Evolutionary conservation across 1,140 invertebrate species (phyloP).

Genomic region (Thalassaphorura encarpata): DNA sequence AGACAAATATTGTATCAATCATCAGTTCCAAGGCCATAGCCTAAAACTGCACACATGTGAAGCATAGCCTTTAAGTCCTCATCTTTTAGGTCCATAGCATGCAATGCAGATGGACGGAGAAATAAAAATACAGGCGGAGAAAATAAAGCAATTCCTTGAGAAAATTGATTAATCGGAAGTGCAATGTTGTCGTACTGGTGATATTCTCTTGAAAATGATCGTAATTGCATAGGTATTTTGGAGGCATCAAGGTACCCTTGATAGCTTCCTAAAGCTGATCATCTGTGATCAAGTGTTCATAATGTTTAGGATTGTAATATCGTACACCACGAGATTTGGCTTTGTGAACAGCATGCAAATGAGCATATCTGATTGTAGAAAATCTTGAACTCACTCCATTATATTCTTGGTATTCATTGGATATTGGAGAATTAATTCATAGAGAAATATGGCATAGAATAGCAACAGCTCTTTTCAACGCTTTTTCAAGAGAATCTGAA

Average conservation of each 20-base stretch:
- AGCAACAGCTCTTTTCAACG: background rate
- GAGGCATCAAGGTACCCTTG: background rate
- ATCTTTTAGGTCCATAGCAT: constrained; percentile 27
- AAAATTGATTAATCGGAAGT: background rate
- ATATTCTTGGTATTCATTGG: background rate
- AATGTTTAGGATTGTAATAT: background rate
- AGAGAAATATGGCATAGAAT: background rate
- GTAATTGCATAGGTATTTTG: no score
- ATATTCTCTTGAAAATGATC: background rate
- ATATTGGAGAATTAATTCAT: no score
- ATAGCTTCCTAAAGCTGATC: background rate
- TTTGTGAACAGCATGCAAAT: background rate
- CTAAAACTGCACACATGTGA: constrained; percentile 41
- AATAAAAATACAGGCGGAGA: constrained; percentile 38
- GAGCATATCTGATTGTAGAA: background rate
- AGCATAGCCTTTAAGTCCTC: constrained; percentile 38
- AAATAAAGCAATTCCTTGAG: background rate
- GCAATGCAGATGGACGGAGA: constrained; percentile 36
- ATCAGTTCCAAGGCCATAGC: constrained; percentile 39
- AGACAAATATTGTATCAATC: constrained; percentile 38
- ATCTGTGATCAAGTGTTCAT: background rate
- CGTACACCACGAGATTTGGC: background rate
- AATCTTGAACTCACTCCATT: background rate
- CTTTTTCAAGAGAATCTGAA: background rate
- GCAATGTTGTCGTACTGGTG: background rate